phyloP scores from a whole-genome alignment of 2,888 invertebrate genomes.

The Brachyptera putata region DNA sequence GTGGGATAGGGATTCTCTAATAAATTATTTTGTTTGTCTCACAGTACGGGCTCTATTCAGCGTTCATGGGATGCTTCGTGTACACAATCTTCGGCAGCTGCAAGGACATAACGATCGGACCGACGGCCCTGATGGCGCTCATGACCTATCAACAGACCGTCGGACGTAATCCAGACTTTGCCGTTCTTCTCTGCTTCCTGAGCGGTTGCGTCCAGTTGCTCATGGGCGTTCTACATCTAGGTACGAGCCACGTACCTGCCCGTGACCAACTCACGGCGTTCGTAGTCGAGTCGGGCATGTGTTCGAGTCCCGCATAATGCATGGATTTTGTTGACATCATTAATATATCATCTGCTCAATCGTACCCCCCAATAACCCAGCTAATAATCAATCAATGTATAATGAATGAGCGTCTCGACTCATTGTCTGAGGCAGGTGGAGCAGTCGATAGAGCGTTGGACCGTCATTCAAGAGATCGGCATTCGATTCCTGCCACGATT shows the following conservation, averaged over 20 bases:
- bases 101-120: conserved; percentile 83
- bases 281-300: background rate
- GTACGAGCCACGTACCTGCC: no score
- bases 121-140: conserved; percentile 87
- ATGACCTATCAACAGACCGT: conserved; percentile 80
- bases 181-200: conserved; percentile 76
- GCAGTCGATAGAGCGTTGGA: background rate
- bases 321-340: background rate
- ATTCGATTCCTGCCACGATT: no score
- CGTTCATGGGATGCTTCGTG: conserved; percentile 89
- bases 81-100: conserved; percentile 87
- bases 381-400: no score
- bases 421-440: no score
- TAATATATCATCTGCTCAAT: background rate
- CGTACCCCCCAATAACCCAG: no score
- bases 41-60: conserved; percentile 92
- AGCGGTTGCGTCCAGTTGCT: conserved; percentile 74
- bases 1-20: no score
- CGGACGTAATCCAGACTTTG: conserved; percentile 67
- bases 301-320: background rate
- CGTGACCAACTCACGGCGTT: background rate
- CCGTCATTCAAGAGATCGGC: no score
- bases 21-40: no score
- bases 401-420: no score
- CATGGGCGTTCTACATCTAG: conserved; percentile 78